A percentile compares a stretch with the other conserved stretches of the same genome.
Conservation (phyloP, 2,113 vertebrate species). For the Nettapus auritus region DNA sequence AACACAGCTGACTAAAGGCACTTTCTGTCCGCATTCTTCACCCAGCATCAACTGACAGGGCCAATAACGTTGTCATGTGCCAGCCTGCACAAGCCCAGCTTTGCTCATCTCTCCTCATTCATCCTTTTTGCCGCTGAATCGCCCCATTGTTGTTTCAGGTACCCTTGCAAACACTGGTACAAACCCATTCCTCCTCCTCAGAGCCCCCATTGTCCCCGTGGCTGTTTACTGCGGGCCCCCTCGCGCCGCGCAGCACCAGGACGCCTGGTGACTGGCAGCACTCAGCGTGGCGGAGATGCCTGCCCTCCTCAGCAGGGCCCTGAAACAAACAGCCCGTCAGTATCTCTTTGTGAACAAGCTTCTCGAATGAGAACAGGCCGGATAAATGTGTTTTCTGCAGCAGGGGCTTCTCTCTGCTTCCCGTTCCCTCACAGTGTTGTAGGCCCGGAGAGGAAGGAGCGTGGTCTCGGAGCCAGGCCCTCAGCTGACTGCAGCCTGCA, state of each 20-base stretch:
- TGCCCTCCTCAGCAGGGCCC: neutral
- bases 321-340: slow-evolving; percentile 31
- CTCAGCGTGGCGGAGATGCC: slow-evolving; percentile 33
- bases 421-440: neutral
- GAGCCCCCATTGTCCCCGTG: slow-evolving; percentile 35
- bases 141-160: slow-evolving; percentile 56
- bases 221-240: slow-evolving; percentile 50
- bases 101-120: slow-evolving; percentile 21
- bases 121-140: slow-evolving; percentile 26
- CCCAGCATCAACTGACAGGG: neutral
- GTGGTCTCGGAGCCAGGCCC: neutral
- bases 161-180: slow-evolving; percentile 63
- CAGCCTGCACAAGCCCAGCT: slow-evolving; percentile 54
- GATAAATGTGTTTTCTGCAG: neutral
- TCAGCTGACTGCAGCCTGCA: neutral
- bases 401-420: neutral
- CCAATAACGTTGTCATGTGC: slow-evolving; percentile 5
- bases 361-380: neutral
- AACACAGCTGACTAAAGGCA: neutral
- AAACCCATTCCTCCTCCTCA: slow-evolving; percentile 29
- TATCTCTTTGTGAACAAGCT: neutral
- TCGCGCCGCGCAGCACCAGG: neutral
- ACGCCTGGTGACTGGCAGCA: slow-evolving; percentile 55
- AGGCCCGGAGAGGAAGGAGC: neutral
- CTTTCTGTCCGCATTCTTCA: neutral